These are phyloP conservation scores for Pseudorectes ferrugineus DNA, from an alignment of 2,113 vertebrate species.

Conservation along the genomic window DNA sequence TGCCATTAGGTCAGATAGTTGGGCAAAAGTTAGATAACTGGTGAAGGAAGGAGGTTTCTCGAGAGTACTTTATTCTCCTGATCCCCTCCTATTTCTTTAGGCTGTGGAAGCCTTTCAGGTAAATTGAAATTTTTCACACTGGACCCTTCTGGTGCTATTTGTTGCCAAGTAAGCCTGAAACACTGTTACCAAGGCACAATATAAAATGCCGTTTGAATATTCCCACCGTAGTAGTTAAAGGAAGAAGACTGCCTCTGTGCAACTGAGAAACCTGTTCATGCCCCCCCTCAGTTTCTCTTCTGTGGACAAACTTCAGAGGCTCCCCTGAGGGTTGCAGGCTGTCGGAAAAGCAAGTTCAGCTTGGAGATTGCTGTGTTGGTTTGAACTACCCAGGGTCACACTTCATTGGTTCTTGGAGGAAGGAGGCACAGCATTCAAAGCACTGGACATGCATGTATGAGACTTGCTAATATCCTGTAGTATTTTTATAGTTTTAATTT, in stretches of 20 bases:
- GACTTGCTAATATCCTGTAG: not conserved
- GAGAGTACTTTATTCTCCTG: not conserved
- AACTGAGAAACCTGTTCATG: not conserved
- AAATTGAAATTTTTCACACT: not conserved
- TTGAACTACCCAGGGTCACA: constrained; percentile 54
- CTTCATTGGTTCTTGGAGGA: not conserved
- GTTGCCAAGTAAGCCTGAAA: not conserved
- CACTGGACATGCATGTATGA: not conserved
- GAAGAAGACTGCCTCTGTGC: not conserved
- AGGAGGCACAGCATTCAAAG: not conserved
- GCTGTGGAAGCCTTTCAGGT: not conserved
- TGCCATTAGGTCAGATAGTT: not conserved
- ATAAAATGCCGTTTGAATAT: not conserved
- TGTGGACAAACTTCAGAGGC: not conserved
- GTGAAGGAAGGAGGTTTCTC: not conserved
- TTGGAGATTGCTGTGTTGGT: constrained; percentile 14
- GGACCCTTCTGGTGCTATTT: not conserved
- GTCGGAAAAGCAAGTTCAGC: not conserved
- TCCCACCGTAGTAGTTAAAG: not conserved
- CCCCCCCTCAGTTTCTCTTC: not conserved
- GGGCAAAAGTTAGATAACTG: not conserved
- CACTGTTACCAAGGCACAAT: not conserved
- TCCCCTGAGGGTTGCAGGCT: not conserved
- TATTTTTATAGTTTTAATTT: constrained; percentile 25
- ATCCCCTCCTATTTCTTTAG: not conserved